phyloP scores from a whole-genome alignment of 2,113 vertebrate genomes.

The Hylia prasina region DNA sequence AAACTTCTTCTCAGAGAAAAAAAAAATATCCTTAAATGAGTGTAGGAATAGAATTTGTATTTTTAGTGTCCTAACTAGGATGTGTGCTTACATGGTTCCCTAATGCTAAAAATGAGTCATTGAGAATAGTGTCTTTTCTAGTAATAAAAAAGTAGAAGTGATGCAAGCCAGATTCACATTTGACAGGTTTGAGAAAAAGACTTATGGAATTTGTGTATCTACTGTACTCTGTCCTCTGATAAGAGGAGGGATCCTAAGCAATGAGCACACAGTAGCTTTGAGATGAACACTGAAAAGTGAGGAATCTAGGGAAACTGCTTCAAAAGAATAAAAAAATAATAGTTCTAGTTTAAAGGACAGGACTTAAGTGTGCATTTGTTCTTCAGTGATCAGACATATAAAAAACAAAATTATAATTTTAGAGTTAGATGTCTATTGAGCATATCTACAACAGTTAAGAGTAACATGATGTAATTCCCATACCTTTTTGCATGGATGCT shows the following conservation, averaged over 20 bases:
- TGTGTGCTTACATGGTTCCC: neutral
- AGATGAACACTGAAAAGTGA: neutral
- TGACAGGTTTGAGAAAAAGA: neutral
- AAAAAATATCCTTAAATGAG: neutral
- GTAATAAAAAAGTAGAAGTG: neutral
- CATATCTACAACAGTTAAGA: neutral
- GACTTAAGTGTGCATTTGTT: neutral
- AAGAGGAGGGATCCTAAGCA: neutral
- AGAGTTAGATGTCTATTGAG: neutral
- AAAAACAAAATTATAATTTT: neutral
- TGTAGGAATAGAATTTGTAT: neutral
- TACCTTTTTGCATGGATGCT: neutral
- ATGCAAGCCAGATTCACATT: neutral
- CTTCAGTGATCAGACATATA: neutral
- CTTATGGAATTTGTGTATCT: neutral
- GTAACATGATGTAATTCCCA: neutral
- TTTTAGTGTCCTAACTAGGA: neutral
- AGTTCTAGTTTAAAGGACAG: neutral
- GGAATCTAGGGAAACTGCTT: neutral
- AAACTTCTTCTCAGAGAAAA: neutral
- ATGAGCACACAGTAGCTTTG: neutral
- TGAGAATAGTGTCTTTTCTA: neutral
- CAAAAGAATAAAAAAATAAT: neutral
- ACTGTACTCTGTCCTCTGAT: neutral
- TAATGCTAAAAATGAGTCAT: neutral